Evolutionary conservation across 1,140 invertebrate species (phyloP), one percentile per base, ranked within the genome.

Genomic region (Zophobas atratus): DNA sequence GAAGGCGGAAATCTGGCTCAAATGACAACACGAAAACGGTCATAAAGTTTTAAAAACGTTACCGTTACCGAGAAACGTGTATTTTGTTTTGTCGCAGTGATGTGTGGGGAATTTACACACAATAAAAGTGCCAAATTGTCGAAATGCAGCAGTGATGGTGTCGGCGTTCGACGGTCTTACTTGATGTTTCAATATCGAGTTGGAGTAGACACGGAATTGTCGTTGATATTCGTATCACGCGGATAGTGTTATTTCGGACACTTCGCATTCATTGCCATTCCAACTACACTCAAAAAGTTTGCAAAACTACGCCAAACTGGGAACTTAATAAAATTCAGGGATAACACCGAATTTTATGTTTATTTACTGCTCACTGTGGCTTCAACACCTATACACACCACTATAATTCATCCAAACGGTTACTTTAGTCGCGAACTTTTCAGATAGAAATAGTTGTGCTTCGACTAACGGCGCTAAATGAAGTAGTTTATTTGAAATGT

Each of bases 191-290:
- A 79, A 79, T 79, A 76, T 63, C 57, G 38, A 71, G 70, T 73
- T 78, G 53, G 70, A 49, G 75, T 67, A 67, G 60, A 67, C 60
- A 72, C 55, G 55, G 49, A 74, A 57, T 55, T 55, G 55, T 79
- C 75, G 75, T 79, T 79, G 72, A 75, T 75, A 79, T 79, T 79
- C 77, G 46, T 76, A 79, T 79, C 77, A 79, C 77, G 77, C 35
- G 36, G 49, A 70, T 74, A 75, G 71, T 70, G 77, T 75, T 78
- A 78, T 78, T 79, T 79, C 77, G 77, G 77, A 79, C 77, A 79
- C 77, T 79, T 79, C 77, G 57, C 75, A 73, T 73, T 70, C 77
- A 75, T 75, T 75, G 71, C 72, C 77, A 53, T 56, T 67, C 71
- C 51, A 70, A 67, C 41, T 63, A 71, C 71, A 78, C 77, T 78